Base-by-base conservation (phyloP, 1,140 invertebrate species). In the Heliconius eleuchia region DNA sequence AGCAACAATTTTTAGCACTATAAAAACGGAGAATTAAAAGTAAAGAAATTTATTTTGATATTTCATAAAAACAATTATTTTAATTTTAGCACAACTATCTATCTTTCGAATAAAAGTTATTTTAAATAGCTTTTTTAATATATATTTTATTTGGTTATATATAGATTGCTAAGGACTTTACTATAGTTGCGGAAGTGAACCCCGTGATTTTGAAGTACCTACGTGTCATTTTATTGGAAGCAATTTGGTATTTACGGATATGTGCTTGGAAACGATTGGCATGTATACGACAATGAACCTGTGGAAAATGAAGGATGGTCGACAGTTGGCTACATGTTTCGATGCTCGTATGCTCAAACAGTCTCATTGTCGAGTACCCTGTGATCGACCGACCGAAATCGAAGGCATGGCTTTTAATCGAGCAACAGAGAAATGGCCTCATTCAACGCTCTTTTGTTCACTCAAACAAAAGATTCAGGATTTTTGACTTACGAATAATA, bases 351-450 rank as follows among this genome's bases (percentile, higher is more conserved):
- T 57, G 76, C 34, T 81, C 76, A 81, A 81, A 81, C 57, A 78
- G 60, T 60, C 80, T 80, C 79, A 75, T 72, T 80, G 73, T 80
- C 52, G 74, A 80, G 74, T 50, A 30, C 73, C 34, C 71, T 80
- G 75, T 81, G 80, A 81, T 77, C 80, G 80, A 78, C 80, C 80
- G 73, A 81, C 80, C 80, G 73, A 78, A 81, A 81, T 81, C 80
- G 76, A 78, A 78, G 80, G 76, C 76, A 75, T 71, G 76, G 76
- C 72, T 81, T 81, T 81, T 81, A 81, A 81, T 81, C 80, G 80
- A 81, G 80, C 80, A 81, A 72, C 73, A 73, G 76, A 74, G 66
- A 50, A 81, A 78, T 75, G 76, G 73, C 73, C 76, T 73, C 76
- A 71, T 72, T 81, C 76, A 78, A 75, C 60, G 73, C 72, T 66